phyloP scores from a whole-genome alignment of 2,797 vertebrate genomes.

The Hapalemur alaotrensis region DNA sequence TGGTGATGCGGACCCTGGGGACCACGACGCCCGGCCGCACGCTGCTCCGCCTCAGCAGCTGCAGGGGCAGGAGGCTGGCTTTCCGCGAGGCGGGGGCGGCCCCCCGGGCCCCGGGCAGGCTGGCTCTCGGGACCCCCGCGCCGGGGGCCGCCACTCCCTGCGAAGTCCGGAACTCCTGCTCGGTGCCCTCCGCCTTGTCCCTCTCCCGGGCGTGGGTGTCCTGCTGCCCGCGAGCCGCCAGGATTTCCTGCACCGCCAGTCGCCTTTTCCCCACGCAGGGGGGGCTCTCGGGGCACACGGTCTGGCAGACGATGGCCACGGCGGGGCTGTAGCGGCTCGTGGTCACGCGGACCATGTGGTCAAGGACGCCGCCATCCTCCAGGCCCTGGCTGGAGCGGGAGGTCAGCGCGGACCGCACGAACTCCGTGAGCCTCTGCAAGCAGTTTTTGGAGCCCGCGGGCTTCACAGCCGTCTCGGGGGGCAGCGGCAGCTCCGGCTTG shows the following conservation, averaged over 20 bases:
- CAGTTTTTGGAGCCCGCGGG: conserved; percentile 90
- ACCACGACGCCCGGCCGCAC: conserved; percentile 91
- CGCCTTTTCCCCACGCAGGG: conserved; percentile 92
- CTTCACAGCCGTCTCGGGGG: conserved; percentile 88
- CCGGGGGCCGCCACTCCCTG: conserved; percentile 83
- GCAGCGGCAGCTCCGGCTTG: conserved; percentile 91
- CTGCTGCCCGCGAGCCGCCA: conserved; percentile 85
- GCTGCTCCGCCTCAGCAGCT: conserved; percentile 91
- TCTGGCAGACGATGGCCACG: conserved; percentile 89
- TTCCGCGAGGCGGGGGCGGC: conserved; percentile 83
- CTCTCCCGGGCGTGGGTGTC: conserved; percentile 82
- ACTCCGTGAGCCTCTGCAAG: conserved; percentile 89
- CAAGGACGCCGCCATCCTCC: conserved; percentile 91
- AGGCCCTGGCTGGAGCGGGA: conserved; percentile 88
- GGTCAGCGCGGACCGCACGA: conserved; percentile 86
- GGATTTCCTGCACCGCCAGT: conserved; percentile 92
- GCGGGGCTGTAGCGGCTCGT: conserved; percentile 92
- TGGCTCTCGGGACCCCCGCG: conserved; percentile 85
- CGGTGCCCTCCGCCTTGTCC: conserved; percentile 80
- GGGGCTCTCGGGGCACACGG: conserved; percentile 92
- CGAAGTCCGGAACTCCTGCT: conserved; percentile 89
- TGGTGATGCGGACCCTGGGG: conserved; percentile 93
- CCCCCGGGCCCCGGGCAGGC: conserved; percentile 79
- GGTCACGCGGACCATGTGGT: conserved; percentile 96
- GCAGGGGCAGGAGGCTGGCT: conserved; percentile 91